phyloP scores from a whole-genome alignment of 2,113 vertebrate genomes.

The Chascanopsetta lugubris region DNA sequence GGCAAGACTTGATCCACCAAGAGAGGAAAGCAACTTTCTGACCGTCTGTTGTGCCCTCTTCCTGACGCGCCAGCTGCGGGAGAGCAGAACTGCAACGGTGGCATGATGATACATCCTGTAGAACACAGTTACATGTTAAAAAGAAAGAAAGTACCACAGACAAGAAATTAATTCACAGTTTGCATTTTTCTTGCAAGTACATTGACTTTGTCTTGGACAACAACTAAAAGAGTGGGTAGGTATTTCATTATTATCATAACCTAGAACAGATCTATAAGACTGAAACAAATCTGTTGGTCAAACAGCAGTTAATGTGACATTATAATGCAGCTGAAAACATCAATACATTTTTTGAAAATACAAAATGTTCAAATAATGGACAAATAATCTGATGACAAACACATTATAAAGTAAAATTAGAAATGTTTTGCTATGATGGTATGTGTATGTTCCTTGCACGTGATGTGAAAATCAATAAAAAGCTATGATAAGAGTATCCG shows the following conservation, averaged over 20 bases:
- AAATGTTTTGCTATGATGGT: too few relatives aligned
- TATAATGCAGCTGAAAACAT: too few relatives aligned
- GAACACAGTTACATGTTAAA: not conserved
- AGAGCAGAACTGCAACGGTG: constrained; percentile 84
- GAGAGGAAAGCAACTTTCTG: constrained; percentile 89
- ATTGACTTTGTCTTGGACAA: not conserved
- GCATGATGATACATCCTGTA: constrained; percentile 90
- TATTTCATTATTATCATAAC: not conserved
- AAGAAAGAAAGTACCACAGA: not conserved
- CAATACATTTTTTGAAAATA: too few relatives aligned
- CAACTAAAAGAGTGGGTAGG: not conserved
- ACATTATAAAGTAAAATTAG: too few relatives aligned
- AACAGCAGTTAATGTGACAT: too few relatives aligned
- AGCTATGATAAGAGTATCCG: too few relatives aligned
- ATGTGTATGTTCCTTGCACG: too few relatives aligned
- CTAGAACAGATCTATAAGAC: not conserved
- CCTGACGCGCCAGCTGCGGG: constrained; percentile 88
- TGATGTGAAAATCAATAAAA: too few relatives aligned
- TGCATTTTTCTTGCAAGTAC: not conserved
- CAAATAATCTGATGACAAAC: too few relatives aligned
- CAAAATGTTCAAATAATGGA: too few relatives aligned
- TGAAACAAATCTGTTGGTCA: too few relatives aligned
- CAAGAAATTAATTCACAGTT: not conserved
- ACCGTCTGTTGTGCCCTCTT: constrained; percentile 88
- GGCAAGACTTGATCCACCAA: constrained; percentile 87